Evolutionary conservation across 2,797 vertebrate species (phyloP).

Genomic region (Dendrocincla fuliginosa): DNA sequence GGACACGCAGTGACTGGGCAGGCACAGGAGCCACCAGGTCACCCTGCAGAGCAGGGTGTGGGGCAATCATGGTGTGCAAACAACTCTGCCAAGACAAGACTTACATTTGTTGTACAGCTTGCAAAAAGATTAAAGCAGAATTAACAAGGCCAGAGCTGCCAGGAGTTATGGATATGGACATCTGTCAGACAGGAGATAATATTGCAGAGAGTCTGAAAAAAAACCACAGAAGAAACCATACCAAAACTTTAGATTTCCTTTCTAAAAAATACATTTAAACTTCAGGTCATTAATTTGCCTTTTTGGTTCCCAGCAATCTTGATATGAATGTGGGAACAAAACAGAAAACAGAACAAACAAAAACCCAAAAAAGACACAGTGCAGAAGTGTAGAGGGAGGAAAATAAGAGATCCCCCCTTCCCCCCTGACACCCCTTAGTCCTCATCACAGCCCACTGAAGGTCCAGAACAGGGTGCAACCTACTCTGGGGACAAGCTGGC

Average conservation of each 20-base stretch:
- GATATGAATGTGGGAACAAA: background rate
- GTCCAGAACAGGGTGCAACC: background rate
- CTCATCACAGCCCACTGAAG: background rate
- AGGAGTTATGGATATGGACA: background rate
- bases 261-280: background rate
- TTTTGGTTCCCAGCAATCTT: background rate
- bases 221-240: accelerated
- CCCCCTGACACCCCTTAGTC: background rate
- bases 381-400: background rate
- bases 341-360: background rate
- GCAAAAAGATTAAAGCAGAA: background rate
- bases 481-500: background rate
- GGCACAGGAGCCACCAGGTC: background rate
- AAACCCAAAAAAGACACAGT: no score
- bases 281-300: background rate
- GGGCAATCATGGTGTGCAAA: background rate
- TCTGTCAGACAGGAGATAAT: background rate
- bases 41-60: background rate
- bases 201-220: background rate
- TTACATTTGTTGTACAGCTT: background rate
- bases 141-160: background rate
- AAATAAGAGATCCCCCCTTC: background rate
- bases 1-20: background rate
- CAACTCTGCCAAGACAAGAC: background rate
- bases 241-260: background rate